A percentile compares a stretch with the other conserved stretches of the same genome.
Evolutionary conservation across 2,888 invertebrate genomes (phyloP).

Genomic region (Xestobium rufovillosum): DNA sequence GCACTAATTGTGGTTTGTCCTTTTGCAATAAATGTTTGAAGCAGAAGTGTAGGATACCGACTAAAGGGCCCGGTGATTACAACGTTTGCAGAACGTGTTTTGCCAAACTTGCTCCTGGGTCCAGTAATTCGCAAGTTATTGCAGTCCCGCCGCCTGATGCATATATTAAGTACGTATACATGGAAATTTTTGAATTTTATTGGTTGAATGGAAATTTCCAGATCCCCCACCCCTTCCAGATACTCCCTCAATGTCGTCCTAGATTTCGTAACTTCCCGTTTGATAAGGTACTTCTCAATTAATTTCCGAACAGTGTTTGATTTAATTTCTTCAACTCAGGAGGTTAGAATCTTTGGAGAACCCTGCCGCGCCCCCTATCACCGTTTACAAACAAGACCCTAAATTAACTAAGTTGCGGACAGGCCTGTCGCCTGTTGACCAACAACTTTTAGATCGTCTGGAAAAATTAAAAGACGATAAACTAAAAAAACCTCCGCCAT

Average conservation of each 20-base stretch:
- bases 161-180: constrained; percentile 48
- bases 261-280: too few species aligned
- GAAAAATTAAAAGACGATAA: constrained; percentile 58
- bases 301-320: constrained; percentile 2
- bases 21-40: constrained; percentile 76
- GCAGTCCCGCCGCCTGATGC: constrained; percentile 47
- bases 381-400: constrained; percentile 44
- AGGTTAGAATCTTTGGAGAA: constrained; percentile 48
- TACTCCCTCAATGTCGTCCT: too few species aligned
- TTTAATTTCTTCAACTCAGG: constrained; percentile 32
- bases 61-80: constrained; percentile 51
- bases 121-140: constrained; percentile 18
- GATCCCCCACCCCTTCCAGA: neutral
- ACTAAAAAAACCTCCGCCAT: constrained; percentile 43
- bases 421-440: constrained; percentile 48
- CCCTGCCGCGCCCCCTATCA: constrained; percentile 49
- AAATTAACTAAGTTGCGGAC: constrained; percentile 36
- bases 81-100: constrained; percentile 59
- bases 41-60: constrained; percentile 59
- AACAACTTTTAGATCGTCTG: constrained; percentile 58
- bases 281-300: too few species aligned
- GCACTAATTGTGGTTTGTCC: constrained; percentile 75
- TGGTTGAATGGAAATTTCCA: neutral
- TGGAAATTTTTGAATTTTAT: neutral
- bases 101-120: constrained; percentile 35